These are phyloP conservation scores for Euplexia lucipara DNA, from an alignment of 2,888 invertebrate genomes.

Conservation along the genomic window DNA sequence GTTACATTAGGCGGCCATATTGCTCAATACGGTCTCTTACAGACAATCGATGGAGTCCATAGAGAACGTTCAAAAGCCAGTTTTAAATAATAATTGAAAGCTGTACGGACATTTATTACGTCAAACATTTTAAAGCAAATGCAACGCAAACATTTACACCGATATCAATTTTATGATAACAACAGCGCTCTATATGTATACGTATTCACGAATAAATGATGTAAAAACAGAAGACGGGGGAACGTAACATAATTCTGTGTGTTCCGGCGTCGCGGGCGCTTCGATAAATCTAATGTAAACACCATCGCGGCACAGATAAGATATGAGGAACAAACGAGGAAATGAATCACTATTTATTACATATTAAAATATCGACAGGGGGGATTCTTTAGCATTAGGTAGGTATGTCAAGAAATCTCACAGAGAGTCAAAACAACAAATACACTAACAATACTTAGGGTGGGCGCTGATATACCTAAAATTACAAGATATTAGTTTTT, in stretches of 20 bases:
- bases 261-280: slow-evolving; percentile 71
- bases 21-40: too few species aligned
- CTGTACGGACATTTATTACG: too few species aligned
- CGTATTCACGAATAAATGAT: slow-evolving; percentile 74
- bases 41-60: too few species aligned
- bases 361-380: slow-evolving; percentile 54
- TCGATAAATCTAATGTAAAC: slow-evolving; percentile 83
- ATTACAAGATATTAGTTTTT: too few species aligned
- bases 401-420: slow-evolving; percentile 8
- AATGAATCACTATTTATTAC: slow-evolving; percentile 68
- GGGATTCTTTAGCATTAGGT: slow-evolving; percentile 16
- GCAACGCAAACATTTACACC: slow-evolving; percentile 47
- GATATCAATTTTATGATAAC: slow-evolving; percentile 69
- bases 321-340: slow-evolving; percentile 59
- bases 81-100: too few species aligned
- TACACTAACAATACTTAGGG: background rate
- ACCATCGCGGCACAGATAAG: slow-evolving; percentile 65
- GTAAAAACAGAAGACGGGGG: slow-evolving; percentile 77
- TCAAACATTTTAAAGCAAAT: slow-evolving; percentile 17
- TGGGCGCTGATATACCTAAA: background rate
- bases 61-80: too few species aligned
- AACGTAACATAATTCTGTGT: slow-evolving; percentile 79
- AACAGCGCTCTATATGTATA: slow-evolving; percentile 69
- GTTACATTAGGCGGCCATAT: too few species aligned
- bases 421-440: background rate